Percentiles rank a stretch among this genome's conserved stretches.
phyloP scores from a whole-genome alignment of 2,113 vertebrate genomes.

The Caloenas nicobarica region DNA sequence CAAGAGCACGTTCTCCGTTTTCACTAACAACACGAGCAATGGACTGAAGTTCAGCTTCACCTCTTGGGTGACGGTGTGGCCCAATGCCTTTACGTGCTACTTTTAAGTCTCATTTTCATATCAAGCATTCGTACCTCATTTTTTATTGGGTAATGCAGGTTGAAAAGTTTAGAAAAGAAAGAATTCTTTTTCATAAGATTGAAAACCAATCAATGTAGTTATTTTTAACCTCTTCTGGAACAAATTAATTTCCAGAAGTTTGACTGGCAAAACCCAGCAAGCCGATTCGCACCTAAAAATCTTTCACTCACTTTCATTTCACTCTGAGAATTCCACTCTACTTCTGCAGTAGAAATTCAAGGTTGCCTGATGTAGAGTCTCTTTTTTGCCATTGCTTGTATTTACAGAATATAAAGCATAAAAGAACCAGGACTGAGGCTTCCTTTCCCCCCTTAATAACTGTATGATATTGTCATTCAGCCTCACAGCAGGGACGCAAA shows the following conservation, averaged over 20 bases:
- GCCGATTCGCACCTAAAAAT: neutral
- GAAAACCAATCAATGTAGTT: neutral
- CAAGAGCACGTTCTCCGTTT: neutral
- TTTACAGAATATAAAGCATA: neutral
- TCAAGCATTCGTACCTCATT: neutral
- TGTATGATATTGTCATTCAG: constrained; percentile 68
- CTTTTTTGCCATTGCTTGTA: neutral
- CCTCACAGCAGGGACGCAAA: constrained; percentile 56
- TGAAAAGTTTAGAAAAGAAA: neutral
- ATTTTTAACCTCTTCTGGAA: neutral
- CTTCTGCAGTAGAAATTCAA: constrained; percentile 3
- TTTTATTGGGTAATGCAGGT: neutral
- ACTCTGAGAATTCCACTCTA: neutral
- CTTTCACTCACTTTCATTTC: neutral
- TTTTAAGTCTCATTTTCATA: neutral
- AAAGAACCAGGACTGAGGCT: neutral
- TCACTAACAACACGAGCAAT: fast-evolving
- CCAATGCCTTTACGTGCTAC: neutral
- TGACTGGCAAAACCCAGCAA: neutral
- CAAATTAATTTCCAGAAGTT: neutral
- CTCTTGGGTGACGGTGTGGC: neutral
- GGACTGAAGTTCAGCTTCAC: neutral
- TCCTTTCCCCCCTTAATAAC: neutral
- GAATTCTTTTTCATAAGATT: neutral
- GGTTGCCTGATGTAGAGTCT: neutral